Percentiles rank a stretch among this genome's conserved stretches.
These are phyloP conservation scores for Muscicapa comitata DNA, from an alignment of 2,797 vertebrate genomes.

Conservation along the genomic window DNA sequence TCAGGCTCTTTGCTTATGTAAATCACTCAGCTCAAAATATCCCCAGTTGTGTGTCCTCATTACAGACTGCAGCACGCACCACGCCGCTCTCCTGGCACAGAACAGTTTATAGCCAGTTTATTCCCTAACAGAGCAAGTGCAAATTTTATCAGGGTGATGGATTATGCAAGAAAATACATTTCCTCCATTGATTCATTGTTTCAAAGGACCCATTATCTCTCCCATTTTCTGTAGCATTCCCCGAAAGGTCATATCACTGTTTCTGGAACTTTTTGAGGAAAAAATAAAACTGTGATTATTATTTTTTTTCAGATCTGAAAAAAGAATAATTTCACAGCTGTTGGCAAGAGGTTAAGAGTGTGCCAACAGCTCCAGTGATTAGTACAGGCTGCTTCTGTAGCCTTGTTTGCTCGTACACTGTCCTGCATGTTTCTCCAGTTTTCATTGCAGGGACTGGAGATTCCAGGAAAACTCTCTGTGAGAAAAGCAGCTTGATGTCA, in stretches of 20 bases:
- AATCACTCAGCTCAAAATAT: background rate
- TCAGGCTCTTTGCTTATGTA: background rate
- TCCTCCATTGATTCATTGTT: conserved; percentile 10
- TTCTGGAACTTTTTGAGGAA: background rate
- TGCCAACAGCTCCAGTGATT: background rate
- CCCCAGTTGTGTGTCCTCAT: background rate
- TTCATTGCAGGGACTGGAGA: background rate
- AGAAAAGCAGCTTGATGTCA: conserved; percentile 42
- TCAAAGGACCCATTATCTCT: conserved; percentile 27
- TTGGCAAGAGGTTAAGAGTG: conserved; percentile 14
- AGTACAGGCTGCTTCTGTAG: background rate
- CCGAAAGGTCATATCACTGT: conserved; percentile 1
- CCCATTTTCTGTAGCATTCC: background rate
- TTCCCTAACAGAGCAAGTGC: background rate
- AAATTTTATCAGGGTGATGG: background rate
- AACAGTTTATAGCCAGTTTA: background rate
- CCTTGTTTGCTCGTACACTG: background rate
- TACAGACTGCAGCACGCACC: background rate
- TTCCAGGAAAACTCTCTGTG: background rate
- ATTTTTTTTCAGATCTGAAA: background rate
- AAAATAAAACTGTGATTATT: background rate
- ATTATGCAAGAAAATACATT: background rate
- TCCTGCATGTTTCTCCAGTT: background rate
- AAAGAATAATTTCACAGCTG: conserved; percentile 34
- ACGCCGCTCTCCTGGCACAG: background rate